Conservation (phyloP, 2,113 vertebrate genomes). For the Prinia subflava region DNA sequence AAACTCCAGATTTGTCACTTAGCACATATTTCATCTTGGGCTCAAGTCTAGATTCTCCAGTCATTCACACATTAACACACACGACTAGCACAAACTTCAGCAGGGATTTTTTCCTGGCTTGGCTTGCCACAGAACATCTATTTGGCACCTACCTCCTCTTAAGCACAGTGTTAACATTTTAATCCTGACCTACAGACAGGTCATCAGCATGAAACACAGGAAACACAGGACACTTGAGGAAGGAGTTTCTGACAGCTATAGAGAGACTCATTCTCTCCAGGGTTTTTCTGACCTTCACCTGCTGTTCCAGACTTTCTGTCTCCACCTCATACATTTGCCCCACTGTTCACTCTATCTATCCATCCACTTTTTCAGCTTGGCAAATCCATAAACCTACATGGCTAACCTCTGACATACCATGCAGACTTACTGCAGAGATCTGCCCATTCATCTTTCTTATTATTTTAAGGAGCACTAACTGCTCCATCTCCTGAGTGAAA, state of each 20-base stretch:
- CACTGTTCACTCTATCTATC: background rate
- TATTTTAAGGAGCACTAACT: background rate
- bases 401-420: background rate
- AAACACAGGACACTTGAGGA: background rate
- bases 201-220: background rate
- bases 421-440: background rate
- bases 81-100: background rate
- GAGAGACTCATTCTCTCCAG: background rate
- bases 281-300: background rate
- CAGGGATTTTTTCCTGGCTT: background rate
- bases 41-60: background rate
- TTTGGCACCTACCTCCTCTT: background rate
- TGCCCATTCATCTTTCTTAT: background rate
- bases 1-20: background rate
- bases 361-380: background rate
- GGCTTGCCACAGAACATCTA: background rate
- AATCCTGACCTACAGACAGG: background rate
- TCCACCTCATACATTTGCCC: background rate
- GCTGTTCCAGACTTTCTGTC: background rate
- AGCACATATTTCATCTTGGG: background rate
- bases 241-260: background rate
- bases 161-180: background rate
- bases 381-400: background rate
- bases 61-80: background rate
- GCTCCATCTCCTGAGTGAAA: background rate